Conservation (phyloP, 1,140 invertebrate genomes). For the Megathymus violae region DNA sequence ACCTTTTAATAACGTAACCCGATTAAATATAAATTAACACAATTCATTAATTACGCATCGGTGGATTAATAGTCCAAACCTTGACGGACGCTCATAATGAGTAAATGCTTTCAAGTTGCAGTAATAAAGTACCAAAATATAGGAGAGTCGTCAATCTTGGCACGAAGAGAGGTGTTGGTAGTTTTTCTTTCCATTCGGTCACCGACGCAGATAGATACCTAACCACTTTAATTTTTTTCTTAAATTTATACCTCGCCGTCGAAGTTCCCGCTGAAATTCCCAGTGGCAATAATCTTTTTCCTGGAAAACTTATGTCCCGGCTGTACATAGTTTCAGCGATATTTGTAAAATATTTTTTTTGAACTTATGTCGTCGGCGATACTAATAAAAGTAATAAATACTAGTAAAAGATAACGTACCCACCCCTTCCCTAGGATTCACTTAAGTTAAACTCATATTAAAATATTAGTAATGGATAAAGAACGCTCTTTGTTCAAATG, state of each 20-base stretch:
- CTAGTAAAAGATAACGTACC: too few species aligned
- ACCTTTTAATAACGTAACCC: too few species aligned
- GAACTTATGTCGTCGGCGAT: too few species aligned
- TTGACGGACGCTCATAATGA: conserved; percentile 11
- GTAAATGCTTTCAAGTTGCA: conserved; percentile 17
- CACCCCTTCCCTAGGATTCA: too few species aligned
- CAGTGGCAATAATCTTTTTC: conserved; percentile 26
- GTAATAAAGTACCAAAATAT: conserved; percentile 16
- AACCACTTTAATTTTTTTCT: conserved; percentile 9
- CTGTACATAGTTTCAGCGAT: neutral
- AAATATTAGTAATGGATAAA: too few species aligned
- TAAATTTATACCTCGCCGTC: conserved; percentile 22
- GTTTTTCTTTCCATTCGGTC: conserved; percentile 27
- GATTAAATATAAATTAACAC: neutral
- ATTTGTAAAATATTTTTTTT: too few species aligned
- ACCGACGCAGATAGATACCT: conserved; percentile 19
- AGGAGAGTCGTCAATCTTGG: conserved; percentile 24
- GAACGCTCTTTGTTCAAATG: too few species aligned
- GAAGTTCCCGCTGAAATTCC: conserved; percentile 13
- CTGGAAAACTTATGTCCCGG: conserved; percentile 4
- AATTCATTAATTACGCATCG: conserved; percentile 2
- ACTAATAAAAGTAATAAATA: neutral
- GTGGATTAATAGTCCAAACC: too few species aligned
- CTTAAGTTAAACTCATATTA: too few species aligned
- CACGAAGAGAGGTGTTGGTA: conserved; percentile 26